Percentiles rank a stretch among this genome's conserved stretches.
These are phyloP conservation scores for Ladona fulva DNA, from an alignment of 1,140 invertebrate species.

Conservation along the genomic window DNA sequence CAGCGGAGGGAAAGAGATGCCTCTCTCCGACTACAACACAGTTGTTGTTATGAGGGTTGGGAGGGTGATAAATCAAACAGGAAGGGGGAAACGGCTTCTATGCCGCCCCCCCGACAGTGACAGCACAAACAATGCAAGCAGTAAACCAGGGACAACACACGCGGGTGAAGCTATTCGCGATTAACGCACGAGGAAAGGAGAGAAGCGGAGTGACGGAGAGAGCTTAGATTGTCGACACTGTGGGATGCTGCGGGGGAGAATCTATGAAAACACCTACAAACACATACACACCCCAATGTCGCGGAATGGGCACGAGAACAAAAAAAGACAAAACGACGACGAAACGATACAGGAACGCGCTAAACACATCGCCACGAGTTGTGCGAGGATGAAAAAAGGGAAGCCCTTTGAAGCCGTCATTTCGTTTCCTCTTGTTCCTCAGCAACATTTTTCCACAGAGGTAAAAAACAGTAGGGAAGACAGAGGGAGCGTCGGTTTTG, in stretches of 20 bases:
- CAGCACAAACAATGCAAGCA: not conserved
- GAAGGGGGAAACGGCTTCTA: not conserved
- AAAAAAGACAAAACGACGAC: not conserved
- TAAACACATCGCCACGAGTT: not conserved
- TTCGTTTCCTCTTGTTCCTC: too few species aligned
- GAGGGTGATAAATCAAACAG: constrained; percentile 4
- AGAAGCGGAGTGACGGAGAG: not conserved
- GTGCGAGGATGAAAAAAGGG: not conserved
- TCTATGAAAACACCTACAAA: not conserved
- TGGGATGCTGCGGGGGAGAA: not conserved
- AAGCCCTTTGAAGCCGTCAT: too few species aligned
- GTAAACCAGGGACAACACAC: constrained; percentile 3
- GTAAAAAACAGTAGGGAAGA: too few species aligned
- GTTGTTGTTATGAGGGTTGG: constrained; percentile 3
- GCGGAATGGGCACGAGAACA: not conserved
- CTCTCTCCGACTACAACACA: not conserved
- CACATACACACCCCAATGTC: not conserved
- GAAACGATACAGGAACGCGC: not conserved
- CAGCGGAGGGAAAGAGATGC: not conserved
- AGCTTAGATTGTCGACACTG: not conserved
- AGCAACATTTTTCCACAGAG: too few species aligned
- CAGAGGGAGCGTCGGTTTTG: too few species aligned
- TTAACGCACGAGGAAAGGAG: not conserved
- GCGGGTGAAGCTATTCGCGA: not conserved
- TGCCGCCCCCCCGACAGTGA: not conserved